Evolutionary conservation across 2,888 invertebrate genomes (phyloP), one percentile per base, ranked within the genome.

Genomic region (Synergus umbraculus): DNA sequence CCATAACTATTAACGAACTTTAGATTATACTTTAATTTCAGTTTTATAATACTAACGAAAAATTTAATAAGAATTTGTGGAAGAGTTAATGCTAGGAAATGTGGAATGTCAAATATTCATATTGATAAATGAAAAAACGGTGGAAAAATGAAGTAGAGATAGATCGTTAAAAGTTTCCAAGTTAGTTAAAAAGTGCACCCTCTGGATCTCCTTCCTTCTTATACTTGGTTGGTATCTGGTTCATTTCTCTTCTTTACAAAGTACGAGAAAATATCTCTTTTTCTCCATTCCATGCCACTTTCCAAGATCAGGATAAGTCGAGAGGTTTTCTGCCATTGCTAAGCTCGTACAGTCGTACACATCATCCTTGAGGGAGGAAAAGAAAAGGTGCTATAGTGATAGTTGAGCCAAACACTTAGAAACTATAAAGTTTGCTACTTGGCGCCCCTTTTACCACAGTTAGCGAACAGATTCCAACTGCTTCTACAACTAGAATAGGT

Each of bases 81-180:
- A 63, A 63, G 2, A 2, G n/a, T 4, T 13, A 15, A 63, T 1
- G 13, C 4, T 1, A 29, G 2, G 12, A 76, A 44, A 79, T 43
- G 76, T 15, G 15, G 43, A 73, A 76, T 58, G 69, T 79, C 64
- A 78, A 80, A 77, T 78, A 76, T 78, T 65, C 69, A 80, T 78
- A 77, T 78, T 64, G 41, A 60, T 78, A 77, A 77, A 80, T 9
- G 29, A 54, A 37, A 73, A 54, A 10, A 12, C n/a, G 15, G 10
- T 13, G 15, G 73, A 73, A 37, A 73, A 73, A 29, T 54, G 54
- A 58, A 73, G 54, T 58, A n/a, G 78, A 49, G 77, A 79, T 43
- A 76, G 76, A 67, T 82, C 79, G 78, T 81, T 82, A 82, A 79
- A 82, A 82, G 78, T 82, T 81, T 67, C 46, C 54, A 67, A 78